These are phyloP conservation scores for Cyclophora albipunctata DNA, from an alignment of 2,888 invertebrate species.

Conservation along the genomic window DNA sequence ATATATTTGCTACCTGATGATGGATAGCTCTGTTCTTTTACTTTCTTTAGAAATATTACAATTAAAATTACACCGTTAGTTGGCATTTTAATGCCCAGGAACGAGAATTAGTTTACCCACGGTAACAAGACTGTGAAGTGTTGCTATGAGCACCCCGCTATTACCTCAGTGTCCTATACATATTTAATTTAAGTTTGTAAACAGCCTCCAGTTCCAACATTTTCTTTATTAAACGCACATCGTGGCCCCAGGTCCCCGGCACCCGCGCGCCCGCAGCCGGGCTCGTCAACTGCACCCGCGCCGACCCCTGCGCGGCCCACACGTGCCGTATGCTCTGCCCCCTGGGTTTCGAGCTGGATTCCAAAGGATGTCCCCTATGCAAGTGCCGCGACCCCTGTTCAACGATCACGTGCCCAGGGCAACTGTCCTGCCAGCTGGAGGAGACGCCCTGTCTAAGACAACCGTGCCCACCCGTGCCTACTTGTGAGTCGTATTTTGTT, in stretches of 20 bases:
- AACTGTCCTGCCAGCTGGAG: conserved; percentile 84
- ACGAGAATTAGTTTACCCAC: too few relatives aligned
- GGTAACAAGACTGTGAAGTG: too few relatives aligned
- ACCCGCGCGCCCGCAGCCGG: conserved; percentile 80
- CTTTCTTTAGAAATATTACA: too few relatives aligned
- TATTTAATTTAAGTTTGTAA: too few relatives aligned
- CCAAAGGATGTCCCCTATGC: conserved; percentile 85
- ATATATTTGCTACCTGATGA: too few relatives aligned
- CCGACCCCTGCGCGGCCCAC: conserved; percentile 83
- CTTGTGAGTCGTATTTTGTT: conserved; percentile 69
- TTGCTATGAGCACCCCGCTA: too few relatives aligned
- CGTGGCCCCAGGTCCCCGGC: conserved; percentile 73
- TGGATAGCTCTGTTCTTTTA: too few relatives aligned
- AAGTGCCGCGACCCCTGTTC: conserved; percentile 88
- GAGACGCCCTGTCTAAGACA: conserved; percentile 85
- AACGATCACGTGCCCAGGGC: conserved; percentile 83
- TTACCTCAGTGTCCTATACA: too few relatives aligned
- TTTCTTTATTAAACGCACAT: not conserved
- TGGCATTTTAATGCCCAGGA: too few relatives aligned
- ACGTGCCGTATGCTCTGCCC: conserved; percentile 92
- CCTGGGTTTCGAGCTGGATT: conserved; percentile 83
- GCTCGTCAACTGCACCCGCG: conserved; percentile 81
- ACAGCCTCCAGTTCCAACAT: not conserved
- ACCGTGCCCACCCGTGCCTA: conserved; percentile 89
- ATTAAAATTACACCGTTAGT: too few relatives aligned